phyloP scores from a whole-genome alignment of 2,888 invertebrate genomes.

The Lochmaea capreae region DNA sequence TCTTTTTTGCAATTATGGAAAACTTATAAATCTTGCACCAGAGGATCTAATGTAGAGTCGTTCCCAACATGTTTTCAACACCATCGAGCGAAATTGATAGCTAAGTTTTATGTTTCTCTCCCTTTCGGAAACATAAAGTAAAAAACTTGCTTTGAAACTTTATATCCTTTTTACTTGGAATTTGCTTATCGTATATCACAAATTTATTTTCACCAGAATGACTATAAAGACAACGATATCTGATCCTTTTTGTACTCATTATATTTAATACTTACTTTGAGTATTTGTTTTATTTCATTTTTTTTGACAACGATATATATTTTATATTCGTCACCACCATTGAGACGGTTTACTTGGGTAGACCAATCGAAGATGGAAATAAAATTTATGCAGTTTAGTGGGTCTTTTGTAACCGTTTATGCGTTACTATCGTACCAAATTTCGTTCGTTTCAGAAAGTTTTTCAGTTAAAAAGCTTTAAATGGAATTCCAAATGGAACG shows the following conservation, averaged over 20 bases:
- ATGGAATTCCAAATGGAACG: not conserved
- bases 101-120: not conserved
- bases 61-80: too few relatives aligned
- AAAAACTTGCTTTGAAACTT: conserved; percentile 5
- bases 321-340: not conserved
- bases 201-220: not conserved
- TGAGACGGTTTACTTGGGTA: too few relatives aligned
- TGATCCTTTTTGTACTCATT: not conserved
- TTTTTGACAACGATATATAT: not conserved
- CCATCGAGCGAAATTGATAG: not conserved
- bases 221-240: not conserved
- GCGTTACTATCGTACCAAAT: not conserved
- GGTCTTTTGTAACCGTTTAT: too few relatives aligned
- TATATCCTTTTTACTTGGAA: not conserved
- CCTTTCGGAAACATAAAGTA: not conserved
- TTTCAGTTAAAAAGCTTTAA: not conserved
- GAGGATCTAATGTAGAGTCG: too few relatives aligned
- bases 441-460: not conserved
- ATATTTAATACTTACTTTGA: not conserved
- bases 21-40: too few relatives aligned
- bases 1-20: too few relatives aligned
- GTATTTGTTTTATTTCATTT: not conserved
- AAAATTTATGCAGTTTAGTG: too few relatives aligned
- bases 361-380: too few relatives aligned
- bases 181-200: conserved; percentile 5